Base-by-base conservation (phyloP, 30 jellyfish, hydroid and myxozoan species). In the Catostylus mosaicus region DNA sequence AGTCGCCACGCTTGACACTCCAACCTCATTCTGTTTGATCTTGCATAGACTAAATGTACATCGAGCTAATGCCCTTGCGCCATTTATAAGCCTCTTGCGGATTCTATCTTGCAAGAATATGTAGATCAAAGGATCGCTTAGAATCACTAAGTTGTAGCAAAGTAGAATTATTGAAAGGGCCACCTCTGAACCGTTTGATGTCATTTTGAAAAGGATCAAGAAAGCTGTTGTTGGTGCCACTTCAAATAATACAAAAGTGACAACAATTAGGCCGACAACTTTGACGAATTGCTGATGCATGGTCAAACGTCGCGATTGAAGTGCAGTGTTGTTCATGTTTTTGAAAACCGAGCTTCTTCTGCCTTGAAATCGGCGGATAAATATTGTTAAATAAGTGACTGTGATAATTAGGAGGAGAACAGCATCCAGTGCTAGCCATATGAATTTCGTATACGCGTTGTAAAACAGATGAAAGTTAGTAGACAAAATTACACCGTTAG, bases 71-170 rank as follows among this genome's bases (percentile, higher is more conserved):
- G 30, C 47, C 62, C 84, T 40, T 6, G 63, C 34, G 43, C 52
- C 40, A 7, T 3, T 9, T 7, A 66, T 51, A 11, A 82, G 69
- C 46, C 23, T 30, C 14, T 6, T 62, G 29, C 92, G 56, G 18
- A 82, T 35, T 40, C 92, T 37, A 32, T 70, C 82, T 57, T 82
- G 92, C 27, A 82, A 34, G 67, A 82, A 82, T 4, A 82, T 82
- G 64, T 82, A 82, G n/a, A 82, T 82, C 36, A 67, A 34, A 1
- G 92, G 92, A 51, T 82, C 82, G 0, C 66, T 67, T 5, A 82
- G 69, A 12, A 82, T 66, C 47, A 37, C 80, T 16, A 60, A 16
- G 36, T 56, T 16, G 63, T 82, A 82, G 9, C 76, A 52, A 24
- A 82, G 30, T 31, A 54, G 26, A 22, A 82, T 70, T 14, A 70